phyloP scores from a whole-genome alignment of 2,797 vertebrate genomes.

The Sebastolobus alascanus region DNA sequence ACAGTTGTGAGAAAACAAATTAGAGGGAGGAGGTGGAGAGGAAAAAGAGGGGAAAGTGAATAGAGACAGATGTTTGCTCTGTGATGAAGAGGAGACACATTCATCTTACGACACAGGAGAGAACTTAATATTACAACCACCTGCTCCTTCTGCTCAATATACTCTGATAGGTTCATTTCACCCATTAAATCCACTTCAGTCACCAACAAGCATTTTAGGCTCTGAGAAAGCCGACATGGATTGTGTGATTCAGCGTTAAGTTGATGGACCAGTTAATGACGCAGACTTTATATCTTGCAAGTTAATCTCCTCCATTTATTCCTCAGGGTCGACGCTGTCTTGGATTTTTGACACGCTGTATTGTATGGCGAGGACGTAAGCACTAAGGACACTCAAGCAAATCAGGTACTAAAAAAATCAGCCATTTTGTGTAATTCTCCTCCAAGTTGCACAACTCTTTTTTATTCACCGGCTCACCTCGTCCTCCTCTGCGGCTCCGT shows the following conservation, averaged over 20 bases:
- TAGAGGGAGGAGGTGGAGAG: background rate
- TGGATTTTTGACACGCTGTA: background rate
- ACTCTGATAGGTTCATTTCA: background rate
- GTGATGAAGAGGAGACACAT: background rate
- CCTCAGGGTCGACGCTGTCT: background rate
- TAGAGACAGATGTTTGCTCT: background rate
- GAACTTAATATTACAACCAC: background rate
- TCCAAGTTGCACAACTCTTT: background rate
- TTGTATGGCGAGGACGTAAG: background rate
- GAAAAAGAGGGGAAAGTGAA: background rate
- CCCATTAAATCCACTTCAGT: background rate
- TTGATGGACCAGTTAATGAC: too few species aligned
- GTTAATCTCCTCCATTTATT: background rate
- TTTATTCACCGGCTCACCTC: slow-evolving; percentile 69
- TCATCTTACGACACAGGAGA: background rate
- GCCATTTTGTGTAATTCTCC: background rate
- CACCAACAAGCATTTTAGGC: background rate
- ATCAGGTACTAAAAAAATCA: background rate
- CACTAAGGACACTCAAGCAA: background rate
- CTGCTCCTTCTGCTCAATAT: slow-evolving; percentile 12
- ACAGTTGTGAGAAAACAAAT: background rate
- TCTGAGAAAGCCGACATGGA: background rate
- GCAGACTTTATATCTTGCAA: background rate
- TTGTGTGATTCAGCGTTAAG: background rate
- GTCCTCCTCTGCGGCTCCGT: slow-evolving; percentile 72